These are phyloP conservation scores for Conistra vaccinii DNA, from an alignment of 2,888 invertebrate genomes.

Conservation along the genomic window DNA sequence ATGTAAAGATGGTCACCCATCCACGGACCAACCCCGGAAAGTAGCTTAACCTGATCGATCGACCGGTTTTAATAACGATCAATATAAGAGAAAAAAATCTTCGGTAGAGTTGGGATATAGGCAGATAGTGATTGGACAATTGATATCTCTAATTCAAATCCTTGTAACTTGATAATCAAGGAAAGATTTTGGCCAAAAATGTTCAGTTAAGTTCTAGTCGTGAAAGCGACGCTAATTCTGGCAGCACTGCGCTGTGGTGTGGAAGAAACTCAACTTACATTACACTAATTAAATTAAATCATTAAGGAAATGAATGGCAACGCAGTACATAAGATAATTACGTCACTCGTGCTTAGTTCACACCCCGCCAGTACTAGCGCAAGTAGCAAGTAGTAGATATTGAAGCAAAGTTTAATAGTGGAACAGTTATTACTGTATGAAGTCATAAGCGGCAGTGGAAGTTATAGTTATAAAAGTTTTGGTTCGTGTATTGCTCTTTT, in stretches of 20 bases:
- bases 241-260: not conserved
- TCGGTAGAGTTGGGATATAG: not conserved
- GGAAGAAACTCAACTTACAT: slow-evolving; percentile 14
- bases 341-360: slow-evolving; percentile 52
- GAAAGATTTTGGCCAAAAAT: not conserved
- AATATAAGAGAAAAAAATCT: not conserved
- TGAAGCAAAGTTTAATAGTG: slow-evolving; percentile 37
- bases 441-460: slow-evolving; percentile 38
- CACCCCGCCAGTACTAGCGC: slow-evolving; percentile 36
- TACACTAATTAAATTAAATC: slow-evolving; percentile 55
- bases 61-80: not conserved
- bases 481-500: slow-evolving; percentile 54
- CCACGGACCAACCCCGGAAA: too few relatives aligned
- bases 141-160: not conserved
- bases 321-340: slow-evolving; percentile 56
- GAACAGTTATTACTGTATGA: slow-evolving; percentile 40
- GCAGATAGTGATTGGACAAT: not conserved
- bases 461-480: slow-evolving; percentile 44
- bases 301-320: slow-evolving; percentile 58
- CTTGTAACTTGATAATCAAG: not conserved
- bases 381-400: slow-evolving; percentile 36
- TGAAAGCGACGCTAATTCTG: not conserved
- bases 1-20: too few relatives aligned
- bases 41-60: too few relatives aligned
- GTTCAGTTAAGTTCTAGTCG: not conserved